Conservation (phyloP, 1,140 invertebrate species). For the Cyrtorhinus lividipennis region DNA sequence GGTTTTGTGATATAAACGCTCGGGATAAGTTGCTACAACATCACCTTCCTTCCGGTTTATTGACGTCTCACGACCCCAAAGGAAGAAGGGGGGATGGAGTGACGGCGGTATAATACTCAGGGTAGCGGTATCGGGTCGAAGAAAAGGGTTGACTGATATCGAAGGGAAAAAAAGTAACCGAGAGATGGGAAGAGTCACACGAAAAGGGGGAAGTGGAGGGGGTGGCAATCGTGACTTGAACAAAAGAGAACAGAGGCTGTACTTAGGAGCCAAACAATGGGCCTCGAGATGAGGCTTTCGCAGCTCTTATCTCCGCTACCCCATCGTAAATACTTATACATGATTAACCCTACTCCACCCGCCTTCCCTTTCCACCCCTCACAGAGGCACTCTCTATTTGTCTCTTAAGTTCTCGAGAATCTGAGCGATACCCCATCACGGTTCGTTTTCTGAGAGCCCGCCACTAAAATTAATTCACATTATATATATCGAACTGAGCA, state of each 20-base stretch:
- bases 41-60: conserved; percentile 1
- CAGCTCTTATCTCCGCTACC: conserved; percentile 1
- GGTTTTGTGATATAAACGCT: neutral
- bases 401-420: neutral
- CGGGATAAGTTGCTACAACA: neutral
- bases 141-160: too few relatives aligned
- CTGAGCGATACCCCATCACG: too few relatives aligned
- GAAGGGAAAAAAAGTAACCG: too few relatives aligned
- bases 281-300: neutral
- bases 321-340: conserved; percentile 10
- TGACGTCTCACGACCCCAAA: neutral
- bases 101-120: neutral
- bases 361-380: neutral
- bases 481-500: too few relatives aligned
- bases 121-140: neutral
- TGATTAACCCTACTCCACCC: conserved; percentile 2
- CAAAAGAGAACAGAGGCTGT: conserved; percentile 8
- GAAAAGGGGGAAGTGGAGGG: neutral
- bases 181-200: neutral
- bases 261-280: neutral
- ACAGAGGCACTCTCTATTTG: neutral
- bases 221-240: conserved; percentile 3
- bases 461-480: too few relatives aligned
- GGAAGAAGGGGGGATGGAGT: neutral
- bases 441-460: too few relatives aligned